Base-by-base conservation (phyloP, 2,888 invertebrate species). In the Clunio marinus region DNA sequence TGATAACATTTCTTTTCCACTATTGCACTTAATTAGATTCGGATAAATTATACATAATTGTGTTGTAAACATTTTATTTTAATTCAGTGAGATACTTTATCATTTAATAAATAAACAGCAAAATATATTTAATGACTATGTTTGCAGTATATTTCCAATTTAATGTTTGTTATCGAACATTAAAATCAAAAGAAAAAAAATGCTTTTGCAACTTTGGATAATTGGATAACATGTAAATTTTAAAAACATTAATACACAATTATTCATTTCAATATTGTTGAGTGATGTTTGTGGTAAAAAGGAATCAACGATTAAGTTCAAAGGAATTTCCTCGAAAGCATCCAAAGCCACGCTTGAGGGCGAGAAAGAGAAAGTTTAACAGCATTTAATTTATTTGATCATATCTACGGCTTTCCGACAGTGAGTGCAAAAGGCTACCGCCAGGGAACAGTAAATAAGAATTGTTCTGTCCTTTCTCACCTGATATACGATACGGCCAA, bases 321-420 rank as follows among this genome's bases (percentile, higher is more conserved):
- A 51, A 51, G 20, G 22, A 4, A 7, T n/a, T 41, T 3, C 10
- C 41, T 8, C 41, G 15, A 32, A 32, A 32, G n/a, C 32, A 32
- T 8, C 32, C 32, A n/a, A 41, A n/a, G 10, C 41, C 15, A n/a
- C 51, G 51, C 7, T 51, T 51, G 20, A n/a, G n/a, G 51, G 20
- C 51, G 13, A 3, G 24, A 27, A 25, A 32, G 8, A 58, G 13
- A 58, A 58, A 58, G 58, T 58, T 58, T 37, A 22, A 37, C 59
- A 59, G 15, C 51, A 60, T 60, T 60, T 60, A 60, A 60, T 60
- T 60, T 60, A 60, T 60, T 60, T 60, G 37, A 60, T 60, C 60
- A 60, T 37, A 60, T 60, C 60, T 60, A 60, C 37, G 60, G 59
- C 8, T 51, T 41, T 41, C 15, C 27, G 17, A 32, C 8, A 17